Evolutionary conservation across 2,113 vertebrate genomes (phyloP).

Genomic region (Protobothrops mucrosquamatus): DNA sequence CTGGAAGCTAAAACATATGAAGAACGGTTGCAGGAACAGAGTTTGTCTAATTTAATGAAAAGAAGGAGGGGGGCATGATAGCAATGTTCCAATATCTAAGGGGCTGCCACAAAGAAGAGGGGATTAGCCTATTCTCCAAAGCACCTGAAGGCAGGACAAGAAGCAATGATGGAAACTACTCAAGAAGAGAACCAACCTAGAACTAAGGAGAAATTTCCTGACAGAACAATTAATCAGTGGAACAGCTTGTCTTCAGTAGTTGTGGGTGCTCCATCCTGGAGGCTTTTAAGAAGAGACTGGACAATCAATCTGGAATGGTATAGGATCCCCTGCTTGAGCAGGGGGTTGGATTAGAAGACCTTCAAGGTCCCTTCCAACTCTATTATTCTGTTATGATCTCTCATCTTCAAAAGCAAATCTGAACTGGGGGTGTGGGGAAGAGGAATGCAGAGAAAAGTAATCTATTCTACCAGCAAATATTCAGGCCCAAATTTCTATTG

Average conservation of each 20-base stretch:
- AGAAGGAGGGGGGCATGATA: neutral
- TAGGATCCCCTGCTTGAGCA: neutral
- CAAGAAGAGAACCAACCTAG: no score
- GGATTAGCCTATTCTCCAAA: no score
- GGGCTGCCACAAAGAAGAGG: neutral
- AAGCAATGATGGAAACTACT: no score
- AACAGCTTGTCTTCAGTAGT: no score
- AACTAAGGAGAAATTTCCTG: no score
- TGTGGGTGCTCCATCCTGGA: neutral
- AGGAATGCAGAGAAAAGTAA: neutral
- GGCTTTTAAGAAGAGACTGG: neutral
- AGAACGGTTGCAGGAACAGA: neutral
- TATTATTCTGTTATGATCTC: neutral
- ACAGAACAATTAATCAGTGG: no score
- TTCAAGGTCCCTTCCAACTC: neutral
- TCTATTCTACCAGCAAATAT: neutral
- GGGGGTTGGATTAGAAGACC: neutral
- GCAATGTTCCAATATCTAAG: neutral
- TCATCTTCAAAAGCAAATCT: neutral
- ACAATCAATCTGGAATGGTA: neutral
- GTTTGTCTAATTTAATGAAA: neutral
- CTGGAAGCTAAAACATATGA: neutral
- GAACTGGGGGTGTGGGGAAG: no score
- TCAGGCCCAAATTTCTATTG: neutral
- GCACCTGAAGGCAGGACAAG: no score